Percentiles rank a stretch among this genome's conserved stretches.
These are phyloP conservation scores for Zeugodacus cucurbitae DNA, from an alignment of 1,140 invertebrate genomes.

Conservation along the genomic window DNA sequence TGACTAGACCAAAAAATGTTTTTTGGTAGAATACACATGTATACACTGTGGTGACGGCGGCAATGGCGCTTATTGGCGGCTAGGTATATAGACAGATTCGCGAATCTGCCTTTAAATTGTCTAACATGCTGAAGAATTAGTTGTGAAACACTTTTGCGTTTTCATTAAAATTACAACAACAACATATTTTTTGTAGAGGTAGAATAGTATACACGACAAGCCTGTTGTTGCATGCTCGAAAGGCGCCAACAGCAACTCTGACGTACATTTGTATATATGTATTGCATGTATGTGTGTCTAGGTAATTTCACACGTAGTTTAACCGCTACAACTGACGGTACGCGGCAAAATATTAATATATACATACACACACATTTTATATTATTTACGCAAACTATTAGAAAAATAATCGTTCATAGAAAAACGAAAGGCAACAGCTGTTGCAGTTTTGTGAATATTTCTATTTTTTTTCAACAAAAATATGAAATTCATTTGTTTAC, in stretches of 20 bases:
- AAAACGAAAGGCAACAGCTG: constrained; percentile 17
- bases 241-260: not conserved
- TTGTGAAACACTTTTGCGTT: not conserved
- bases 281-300: too few species aligned
- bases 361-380: not conserved
- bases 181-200: not conserved
- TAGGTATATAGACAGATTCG: too few species aligned
- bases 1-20: not conserved
- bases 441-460: not conserved
- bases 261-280: not conserved
- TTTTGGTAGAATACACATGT: too few species aligned
- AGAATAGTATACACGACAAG: not conserved
- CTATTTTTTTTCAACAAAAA: not conserved
- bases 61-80: not conserved
- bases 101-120: too few species aligned
- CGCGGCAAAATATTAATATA: not conserved
- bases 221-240: too few species aligned
- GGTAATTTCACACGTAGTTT: not conserved
- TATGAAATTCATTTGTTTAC: too few species aligned
- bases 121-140: not conserved
- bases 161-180: not conserved
- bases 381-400: not conserved
- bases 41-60: not conserved
- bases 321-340: not conserved
- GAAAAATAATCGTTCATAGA: constrained; percentile 9